Evolutionary conservation across 2,113 vertebrate species (phyloP).

Genomic region (Enhydra lutris): DNA sequence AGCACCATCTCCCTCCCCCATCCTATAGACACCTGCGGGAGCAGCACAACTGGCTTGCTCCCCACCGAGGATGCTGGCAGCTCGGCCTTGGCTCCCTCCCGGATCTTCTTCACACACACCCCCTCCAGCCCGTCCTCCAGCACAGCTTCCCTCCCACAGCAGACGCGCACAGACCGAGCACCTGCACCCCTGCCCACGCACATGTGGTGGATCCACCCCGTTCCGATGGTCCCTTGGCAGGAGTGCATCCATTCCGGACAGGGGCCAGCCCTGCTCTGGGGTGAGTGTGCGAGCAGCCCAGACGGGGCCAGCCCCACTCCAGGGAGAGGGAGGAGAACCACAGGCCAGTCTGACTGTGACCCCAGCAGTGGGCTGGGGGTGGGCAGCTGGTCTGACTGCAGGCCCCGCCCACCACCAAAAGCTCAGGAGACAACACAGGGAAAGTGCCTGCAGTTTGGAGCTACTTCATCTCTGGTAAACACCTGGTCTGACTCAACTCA

Average conservation of each 20-base stretch:
- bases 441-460: not conserved
- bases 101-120: not conserved
- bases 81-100: rapidly evolving
- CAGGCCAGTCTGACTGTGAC: not conserved
- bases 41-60: not conserved
- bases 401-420: not conserved
- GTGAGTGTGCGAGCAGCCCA: not conserved
- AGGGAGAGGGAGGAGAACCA: not conserved
- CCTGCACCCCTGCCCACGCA: no score
- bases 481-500: not conserved
- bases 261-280: not conserved
- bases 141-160: not conserved
- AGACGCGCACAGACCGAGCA: no score
- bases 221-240: not conserved
- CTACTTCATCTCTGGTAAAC: not conserved
- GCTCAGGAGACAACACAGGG: not conserved
- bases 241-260: no score
- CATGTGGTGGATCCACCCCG: no score
- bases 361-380: not conserved
- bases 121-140: not conserved
- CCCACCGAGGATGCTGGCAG: not conserved
- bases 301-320: not conserved
- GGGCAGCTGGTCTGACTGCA: not conserved
- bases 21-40: not conserved
- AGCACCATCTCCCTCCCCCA: not conserved